These are phyloP conservation scores for Pelobates cultripes DNA, from an alignment of 2,797 vertebrate genomes.

Conservation along the genomic window DNA sequence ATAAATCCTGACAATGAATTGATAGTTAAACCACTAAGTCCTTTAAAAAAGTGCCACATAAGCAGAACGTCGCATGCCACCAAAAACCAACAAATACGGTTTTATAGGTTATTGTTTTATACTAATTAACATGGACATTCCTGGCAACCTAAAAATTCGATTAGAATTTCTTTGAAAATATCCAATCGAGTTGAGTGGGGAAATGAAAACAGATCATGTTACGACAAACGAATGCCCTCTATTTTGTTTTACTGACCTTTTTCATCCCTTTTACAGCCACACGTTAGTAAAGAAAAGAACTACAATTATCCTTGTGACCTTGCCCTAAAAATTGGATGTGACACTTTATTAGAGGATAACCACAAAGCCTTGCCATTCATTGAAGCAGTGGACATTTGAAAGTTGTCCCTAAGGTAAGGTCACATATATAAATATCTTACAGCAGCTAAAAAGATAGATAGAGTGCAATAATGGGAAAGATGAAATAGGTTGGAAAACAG, in stretches of 20 bases:
- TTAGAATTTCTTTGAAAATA: not conserved
- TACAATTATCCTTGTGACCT: slow-evolving; percentile 61
- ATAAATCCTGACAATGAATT: too few relatives aligned
- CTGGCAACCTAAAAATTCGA: not conserved
- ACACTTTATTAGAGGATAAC: slow-evolving; percentile 25
- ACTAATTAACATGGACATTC: not conserved
- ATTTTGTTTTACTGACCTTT: slow-evolving; percentile 18
- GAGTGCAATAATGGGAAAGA: slow-evolving; percentile 7
- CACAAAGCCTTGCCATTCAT: not conserved
- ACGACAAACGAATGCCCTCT: slow-evolving; percentile 13
- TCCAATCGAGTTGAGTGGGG: not conserved
- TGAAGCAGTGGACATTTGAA: slow-evolving; percentile 7
- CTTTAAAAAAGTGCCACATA: too few relatives aligned
- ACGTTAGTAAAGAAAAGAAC: slow-evolving; percentile 57
- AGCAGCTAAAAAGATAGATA: not conserved
- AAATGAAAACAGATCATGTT: slow-evolving; percentile 14
- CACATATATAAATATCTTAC: not conserved
- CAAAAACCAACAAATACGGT: too few relatives aligned
- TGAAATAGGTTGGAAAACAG: not conserved
- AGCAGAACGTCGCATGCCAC: too few relatives aligned
- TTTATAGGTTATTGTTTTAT: too few relatives aligned
- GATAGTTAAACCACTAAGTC: too few relatives aligned
- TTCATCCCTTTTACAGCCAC: slow-evolving; percentile 74
- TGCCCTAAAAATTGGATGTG: slow-evolving; percentile 39
- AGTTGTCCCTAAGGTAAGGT: slow-evolving; percentile 7